A percentile compares a stretch with the other conserved stretches of the same genome.
Conservation (phyloP, 2,113 vertebrate genomes). For the Anser cygnoides region DNA sequence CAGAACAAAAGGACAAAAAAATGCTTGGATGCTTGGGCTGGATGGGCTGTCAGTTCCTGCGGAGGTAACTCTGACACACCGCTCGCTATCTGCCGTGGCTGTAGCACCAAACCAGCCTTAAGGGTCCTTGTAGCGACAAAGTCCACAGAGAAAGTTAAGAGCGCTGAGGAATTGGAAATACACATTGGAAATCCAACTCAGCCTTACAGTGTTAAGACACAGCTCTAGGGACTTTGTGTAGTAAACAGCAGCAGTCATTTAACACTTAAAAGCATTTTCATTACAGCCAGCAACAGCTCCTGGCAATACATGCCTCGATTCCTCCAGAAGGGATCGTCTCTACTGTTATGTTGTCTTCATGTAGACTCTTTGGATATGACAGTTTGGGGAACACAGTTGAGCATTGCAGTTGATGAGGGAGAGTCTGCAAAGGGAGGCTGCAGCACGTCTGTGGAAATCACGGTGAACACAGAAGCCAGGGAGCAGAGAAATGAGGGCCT, state of each 20-base stretch:
- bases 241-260: neutral
- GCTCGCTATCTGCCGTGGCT: neutral
- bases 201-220: neutral
- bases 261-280: neutral
- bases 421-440: neutral
- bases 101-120: neutral
- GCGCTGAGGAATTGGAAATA: neutral
- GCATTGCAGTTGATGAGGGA: fast-evolving
- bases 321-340: neutral
- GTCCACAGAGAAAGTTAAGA: neutral
- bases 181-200: neutral
- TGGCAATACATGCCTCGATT: neutral
- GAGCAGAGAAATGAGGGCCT: neutral
- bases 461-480: neutral
- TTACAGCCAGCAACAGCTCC: neutral
- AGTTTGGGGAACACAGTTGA: neutral
- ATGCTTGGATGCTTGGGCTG: neutral
- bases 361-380: neutral
- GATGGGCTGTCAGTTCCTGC: neutral
- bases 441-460: neutral
- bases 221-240: neutral
- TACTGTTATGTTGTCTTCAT: neutral
- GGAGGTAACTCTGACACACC: neutral
- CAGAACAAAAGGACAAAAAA: neutral
- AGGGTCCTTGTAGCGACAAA: neutral